These are phyloP conservation scores for Aporophyla nigra DNA, from an alignment of 2,888 invertebrate species.

Conservation along the genomic window DNA sequence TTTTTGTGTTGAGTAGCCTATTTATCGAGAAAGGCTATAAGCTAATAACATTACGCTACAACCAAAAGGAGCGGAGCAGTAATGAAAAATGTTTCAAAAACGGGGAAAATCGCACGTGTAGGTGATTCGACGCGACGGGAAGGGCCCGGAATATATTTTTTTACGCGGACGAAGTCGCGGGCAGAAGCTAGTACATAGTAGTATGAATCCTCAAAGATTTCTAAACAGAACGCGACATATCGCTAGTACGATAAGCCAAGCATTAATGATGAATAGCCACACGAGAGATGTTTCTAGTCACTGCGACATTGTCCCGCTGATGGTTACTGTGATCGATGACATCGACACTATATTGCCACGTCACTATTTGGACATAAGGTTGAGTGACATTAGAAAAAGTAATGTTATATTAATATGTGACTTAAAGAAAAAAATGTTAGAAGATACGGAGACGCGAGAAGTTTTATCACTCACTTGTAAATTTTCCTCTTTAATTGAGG, in stretches of 20 bases:
- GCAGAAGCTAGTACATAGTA: background rate
- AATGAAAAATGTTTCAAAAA: no score
- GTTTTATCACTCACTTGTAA: no score
- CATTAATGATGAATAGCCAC: conserved; percentile 39
- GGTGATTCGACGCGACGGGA: no score
- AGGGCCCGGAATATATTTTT: no score
- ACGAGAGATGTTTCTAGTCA: conserved; percentile 16
- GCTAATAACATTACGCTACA: no score
- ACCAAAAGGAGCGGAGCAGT: no score
- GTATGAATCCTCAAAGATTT: background rate
- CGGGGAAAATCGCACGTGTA: no score
- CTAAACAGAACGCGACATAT: background rate
- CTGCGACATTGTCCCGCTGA: conserved; percentile 21
- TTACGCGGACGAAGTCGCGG: no score
- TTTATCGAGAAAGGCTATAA: no score
- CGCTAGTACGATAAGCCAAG: conserved; percentile 2
- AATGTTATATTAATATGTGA: background rate
- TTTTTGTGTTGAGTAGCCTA: no score
- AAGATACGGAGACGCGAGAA: no score
- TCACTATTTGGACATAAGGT: conserved; percentile 20
- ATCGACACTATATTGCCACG: conserved; percentile 4
- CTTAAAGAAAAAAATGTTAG: background rate
- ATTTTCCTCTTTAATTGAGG: no score
- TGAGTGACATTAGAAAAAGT: background rate
- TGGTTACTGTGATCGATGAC: conserved; percentile 46